Evolutionary conservation across 92 coral and sea anemone species (phyloP).

Genomic region (Desmophyllum pertusum): DNA sequence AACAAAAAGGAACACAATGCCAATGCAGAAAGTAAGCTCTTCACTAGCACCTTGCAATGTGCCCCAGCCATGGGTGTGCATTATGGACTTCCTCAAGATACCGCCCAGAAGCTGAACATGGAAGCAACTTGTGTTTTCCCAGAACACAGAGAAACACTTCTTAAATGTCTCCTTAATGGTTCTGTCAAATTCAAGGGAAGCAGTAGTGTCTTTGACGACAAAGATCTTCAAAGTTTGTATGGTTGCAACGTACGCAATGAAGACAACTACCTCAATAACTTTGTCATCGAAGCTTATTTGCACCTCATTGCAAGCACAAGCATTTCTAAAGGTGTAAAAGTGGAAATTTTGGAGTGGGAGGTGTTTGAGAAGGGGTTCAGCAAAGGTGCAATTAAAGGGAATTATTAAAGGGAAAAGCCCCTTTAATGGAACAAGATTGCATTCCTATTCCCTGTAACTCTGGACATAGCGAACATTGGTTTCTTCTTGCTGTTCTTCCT

Average conservation of each 20-base stretch:
- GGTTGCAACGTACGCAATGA: slow-evolving; percentile 27
- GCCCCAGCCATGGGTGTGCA: slow-evolving; percentile 26
- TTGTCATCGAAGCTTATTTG: slow-evolving; percentile 63
- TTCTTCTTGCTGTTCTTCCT: slow-evolving; percentile 57
- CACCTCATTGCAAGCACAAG: slow-evolving; percentile 29
- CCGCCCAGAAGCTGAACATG: slow-evolving; percentile 46
- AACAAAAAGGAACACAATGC: background rate
- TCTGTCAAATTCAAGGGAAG: slow-evolving; percentile 49
- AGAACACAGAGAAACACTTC: slow-evolving; percentile 50
- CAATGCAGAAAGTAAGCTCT: slow-evolving; percentile 7
- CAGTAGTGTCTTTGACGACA: slow-evolving; percentile 34
- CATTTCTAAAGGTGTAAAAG: slow-evolving; percentile 4
- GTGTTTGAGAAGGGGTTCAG: slow-evolving; percentile 50
- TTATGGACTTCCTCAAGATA: slow-evolving; percentile 40
- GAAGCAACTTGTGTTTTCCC: slow-evolving; percentile 53
- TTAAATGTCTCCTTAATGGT: slow-evolving; percentile 50
- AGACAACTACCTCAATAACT: slow-evolving; percentile 64
- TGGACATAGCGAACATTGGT: slow-evolving; percentile 53
- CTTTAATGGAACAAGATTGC: slow-evolving; percentile 42
- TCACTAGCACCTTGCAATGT: background rate
- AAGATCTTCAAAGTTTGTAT: slow-evolving; percentile 41
- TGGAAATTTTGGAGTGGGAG: slow-evolving; percentile 58
- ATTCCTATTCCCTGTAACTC: slow-evolving; percentile 62
- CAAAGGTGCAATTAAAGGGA: slow-evolving; percentile 17
- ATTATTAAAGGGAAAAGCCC: slow-evolving; percentile 40